phyloP scores from a whole-genome alignment of 2,888 invertebrate genomes.

The Phoenoteleia sp. region DNA sequence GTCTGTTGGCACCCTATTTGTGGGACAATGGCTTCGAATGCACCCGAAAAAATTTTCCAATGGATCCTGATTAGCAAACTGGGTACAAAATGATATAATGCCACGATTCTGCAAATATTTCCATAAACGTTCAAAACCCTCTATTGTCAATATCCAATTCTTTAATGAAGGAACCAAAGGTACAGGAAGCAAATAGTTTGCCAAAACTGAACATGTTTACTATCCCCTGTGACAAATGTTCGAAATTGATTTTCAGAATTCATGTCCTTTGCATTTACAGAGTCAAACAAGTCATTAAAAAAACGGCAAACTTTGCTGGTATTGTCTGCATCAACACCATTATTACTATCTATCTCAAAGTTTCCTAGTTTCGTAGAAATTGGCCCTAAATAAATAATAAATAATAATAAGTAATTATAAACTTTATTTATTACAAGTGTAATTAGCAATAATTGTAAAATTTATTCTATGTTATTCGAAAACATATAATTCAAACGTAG shows the following conservation, averaged over 20 bases:
- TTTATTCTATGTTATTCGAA: no score
- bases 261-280: background rate
- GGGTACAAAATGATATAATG: background rate
- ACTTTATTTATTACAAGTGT: no score
- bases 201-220: background rate
- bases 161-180: background rate
- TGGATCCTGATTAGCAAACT: background rate
- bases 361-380: background rate
- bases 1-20: no score
- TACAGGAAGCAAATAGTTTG: background rate
- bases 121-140: background rate
- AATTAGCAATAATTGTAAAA: no score
- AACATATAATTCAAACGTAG: no score
- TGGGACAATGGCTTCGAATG: background rate
- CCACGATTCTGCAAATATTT: background rate
- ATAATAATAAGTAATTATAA: no score
- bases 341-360: background rate
- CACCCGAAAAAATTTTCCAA: background rate
- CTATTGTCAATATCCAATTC: background rate
- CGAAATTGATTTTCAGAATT: background rate
- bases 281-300: background rate
- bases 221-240: background rate
- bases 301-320: background rate
- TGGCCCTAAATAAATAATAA: background rate
- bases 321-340: background rate